Evolutionary conservation across 2,888 invertebrate genomes (phyloP).

Genomic region (Eupelmus urozonus): DNA sequence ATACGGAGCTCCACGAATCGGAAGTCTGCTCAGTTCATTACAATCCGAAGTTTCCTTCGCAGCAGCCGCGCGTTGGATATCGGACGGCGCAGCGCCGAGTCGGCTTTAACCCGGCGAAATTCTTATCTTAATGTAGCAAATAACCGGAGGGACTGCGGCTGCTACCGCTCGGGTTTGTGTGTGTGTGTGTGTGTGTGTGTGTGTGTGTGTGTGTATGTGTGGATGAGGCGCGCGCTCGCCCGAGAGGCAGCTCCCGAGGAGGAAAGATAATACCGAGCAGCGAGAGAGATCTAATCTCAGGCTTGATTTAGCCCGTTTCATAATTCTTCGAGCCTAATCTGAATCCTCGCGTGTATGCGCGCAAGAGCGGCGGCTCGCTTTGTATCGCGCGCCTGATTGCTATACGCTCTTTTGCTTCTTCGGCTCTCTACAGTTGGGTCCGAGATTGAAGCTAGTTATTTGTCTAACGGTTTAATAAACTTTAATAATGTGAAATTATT

Average conservation of each 20-base stretch:
- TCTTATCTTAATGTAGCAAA: slow-evolving; percentile 69
- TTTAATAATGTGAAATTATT: no score
- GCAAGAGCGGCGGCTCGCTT: slow-evolving; percentile 66
- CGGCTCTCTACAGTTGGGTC: no score
- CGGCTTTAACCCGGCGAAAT: slow-evolving; percentile 37
- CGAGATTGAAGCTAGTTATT: no score
- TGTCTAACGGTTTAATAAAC: no score
- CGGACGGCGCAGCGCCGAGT: neutral
- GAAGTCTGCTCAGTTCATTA: no score
- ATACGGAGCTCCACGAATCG: no score
- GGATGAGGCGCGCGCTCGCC: slow-evolving; percentile 12
- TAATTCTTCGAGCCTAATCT: slow-evolving; percentile 77
- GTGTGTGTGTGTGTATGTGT: no score
- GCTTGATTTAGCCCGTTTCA: slow-evolving; percentile 77
- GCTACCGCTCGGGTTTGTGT: no score
- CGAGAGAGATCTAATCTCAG: slow-evolving; percentile 72
- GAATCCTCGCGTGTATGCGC: slow-evolving; percentile 70
- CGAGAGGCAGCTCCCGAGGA: slow-evolving; percentile 1
- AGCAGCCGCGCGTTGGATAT: neutral
- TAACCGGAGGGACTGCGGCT: slow-evolving; percentile 69
- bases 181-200: no score
- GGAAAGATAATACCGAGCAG: slow-evolving; percentile 72
- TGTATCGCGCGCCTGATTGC: slow-evolving; percentile 44
- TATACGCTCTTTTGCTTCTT: no score
- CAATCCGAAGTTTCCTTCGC: no score